These are phyloP conservation scores for Eupithecia exiguata DNA, from an alignment of 2,888 invertebrate genomes.

Conservation along the genomic window DNA sequence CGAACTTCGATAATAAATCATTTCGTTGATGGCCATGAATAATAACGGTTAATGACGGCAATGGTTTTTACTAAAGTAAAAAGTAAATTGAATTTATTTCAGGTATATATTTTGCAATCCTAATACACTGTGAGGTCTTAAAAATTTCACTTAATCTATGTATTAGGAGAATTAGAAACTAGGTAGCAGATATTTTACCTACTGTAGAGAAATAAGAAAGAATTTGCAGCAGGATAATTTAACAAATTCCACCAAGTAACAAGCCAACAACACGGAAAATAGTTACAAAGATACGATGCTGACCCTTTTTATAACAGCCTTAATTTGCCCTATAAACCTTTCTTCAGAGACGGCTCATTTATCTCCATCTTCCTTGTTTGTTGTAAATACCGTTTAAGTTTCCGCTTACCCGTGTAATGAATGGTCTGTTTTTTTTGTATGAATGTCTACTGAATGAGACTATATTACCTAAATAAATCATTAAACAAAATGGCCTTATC, in stretches of 20 bases:
- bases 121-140: no score
- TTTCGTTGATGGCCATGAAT: constrained; percentile 39
- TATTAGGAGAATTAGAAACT: background rate
- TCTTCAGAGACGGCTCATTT: constrained; percentile 34
- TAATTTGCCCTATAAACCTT: constrained; percentile 37
- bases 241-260: background rate
- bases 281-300: constrained; percentile 26
- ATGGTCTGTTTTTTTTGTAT: constrained; percentile 22
- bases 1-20: constrained; percentile 33
- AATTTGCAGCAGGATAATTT: background rate
- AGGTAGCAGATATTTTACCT: background rate
- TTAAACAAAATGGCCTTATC: constrained; percentile 46
- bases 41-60: constrained; percentile 30
- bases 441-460: constrained; percentile 10
- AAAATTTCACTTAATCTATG: no score
- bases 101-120: no score
- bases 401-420: constrained; percentile 34
- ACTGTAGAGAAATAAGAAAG: background rate
- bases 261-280: constrained; percentile 18
- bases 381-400: constrained; percentile 39
- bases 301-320: constrained; percentile 37
- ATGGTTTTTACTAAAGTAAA: background rate
- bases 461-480: constrained; percentile 32
- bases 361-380: constrained; percentile 38
- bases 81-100: background rate